These are phyloP conservation scores for Brenthis ino DNA, from an alignment of 2,888 invertebrate species.

Conservation along the genomic window DNA sequence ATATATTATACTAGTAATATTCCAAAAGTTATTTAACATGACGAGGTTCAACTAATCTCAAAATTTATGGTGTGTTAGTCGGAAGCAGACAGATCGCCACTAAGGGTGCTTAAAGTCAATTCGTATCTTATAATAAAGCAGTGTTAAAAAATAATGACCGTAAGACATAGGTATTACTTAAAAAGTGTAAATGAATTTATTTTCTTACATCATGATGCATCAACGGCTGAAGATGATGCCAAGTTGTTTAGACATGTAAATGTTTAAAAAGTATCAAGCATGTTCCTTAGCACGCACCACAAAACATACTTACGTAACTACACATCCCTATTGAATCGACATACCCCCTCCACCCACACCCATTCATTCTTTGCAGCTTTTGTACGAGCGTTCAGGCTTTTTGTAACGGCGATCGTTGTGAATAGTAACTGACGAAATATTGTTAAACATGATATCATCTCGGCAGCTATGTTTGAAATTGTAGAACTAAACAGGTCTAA, in stretches of 20 bases:
- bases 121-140: no score
- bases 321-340: slow-evolving; percentile 74
- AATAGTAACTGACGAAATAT: slow-evolving; percentile 76
- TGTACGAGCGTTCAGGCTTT: slow-evolving; percentile 72
- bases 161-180: no score
- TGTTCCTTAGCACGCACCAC: slow-evolving; percentile 60
- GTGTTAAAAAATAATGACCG: no score
- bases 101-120: no score
- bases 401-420: slow-evolving; percentile 67
- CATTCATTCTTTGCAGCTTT: slow-evolving; percentile 78
- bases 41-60: no score
- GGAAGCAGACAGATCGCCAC: no score
- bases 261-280: slow-evolving; percentile 40
- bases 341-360: slow-evolving; percentile 60
- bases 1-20: no score
- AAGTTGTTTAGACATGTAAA: slow-evolving; percentile 15
- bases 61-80: no score
- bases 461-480: slow-evolving; percentile 37
- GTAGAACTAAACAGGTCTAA: slow-evolving; percentile 34
- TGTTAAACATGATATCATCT: slow-evolving; percentile 66
- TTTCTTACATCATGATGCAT: no score
- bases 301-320: slow-evolving; percentile 74
- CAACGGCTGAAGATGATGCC: background rate
- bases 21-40: no score
- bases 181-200: no score